These are phyloP conservation scores for Orthonevra nobilis DNA, from an alignment of 2,888 invertebrate genomes.

Conservation along the genomic window DNA sequence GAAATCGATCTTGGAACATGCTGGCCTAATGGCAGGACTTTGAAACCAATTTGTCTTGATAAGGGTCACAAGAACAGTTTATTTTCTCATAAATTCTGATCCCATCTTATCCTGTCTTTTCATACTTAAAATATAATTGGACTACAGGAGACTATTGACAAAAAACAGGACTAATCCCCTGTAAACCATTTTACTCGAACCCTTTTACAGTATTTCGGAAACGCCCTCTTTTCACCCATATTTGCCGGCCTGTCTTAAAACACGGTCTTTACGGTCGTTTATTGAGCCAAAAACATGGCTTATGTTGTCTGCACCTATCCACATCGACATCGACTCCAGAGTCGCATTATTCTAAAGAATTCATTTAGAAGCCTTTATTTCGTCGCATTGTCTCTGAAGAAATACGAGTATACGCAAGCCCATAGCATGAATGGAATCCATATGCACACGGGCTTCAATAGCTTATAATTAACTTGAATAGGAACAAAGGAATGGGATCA, in stretches of 20 bases:
- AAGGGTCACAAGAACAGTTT: too few relatives aligned
- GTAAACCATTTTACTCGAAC: constrained; percentile 1
- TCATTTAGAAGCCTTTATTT: background rate
- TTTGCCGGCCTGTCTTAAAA: background rate
- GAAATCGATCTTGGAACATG: background rate
- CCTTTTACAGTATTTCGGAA: constrained; percentile 14
- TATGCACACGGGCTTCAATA: background rate
- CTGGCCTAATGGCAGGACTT: background rate
- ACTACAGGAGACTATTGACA: too few relatives aligned
- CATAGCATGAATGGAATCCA: background rate
- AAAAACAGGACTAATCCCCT: constrained; percentile 22
- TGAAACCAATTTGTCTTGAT: too few relatives aligned
- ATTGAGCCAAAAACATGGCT: background rate
- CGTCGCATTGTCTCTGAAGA: background rate
- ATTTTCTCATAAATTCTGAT: too few relatives aligned
- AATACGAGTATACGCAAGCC: too few relatives aligned
- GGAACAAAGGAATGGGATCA: too few relatives aligned
- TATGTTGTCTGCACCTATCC: too few relatives aligned
- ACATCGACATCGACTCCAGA: too few relatives aligned
- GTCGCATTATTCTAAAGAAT: background rate
- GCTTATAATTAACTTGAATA: constrained; percentile 4
- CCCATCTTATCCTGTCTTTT: too few relatives aligned
- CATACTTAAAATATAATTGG: too few relatives aligned
- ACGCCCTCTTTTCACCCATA: background rate
- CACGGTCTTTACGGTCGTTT: background rate